phyloP scores from a whole-genome alignment of 1,140 invertebrate species.

The Vollenhovia emeryi region DNA sequence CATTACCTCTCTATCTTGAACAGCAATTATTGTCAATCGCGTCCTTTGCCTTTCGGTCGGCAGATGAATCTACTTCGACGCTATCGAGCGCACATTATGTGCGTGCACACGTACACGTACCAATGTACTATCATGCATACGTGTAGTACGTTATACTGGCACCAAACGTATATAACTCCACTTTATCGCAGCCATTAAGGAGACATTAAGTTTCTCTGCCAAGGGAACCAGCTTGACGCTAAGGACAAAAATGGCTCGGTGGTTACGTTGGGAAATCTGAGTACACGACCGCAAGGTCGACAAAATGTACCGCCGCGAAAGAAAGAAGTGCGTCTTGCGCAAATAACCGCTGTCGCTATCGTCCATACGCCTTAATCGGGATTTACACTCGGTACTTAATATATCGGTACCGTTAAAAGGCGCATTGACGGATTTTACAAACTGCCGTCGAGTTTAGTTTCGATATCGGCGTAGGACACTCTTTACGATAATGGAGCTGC shows the following conservation, averaged over 20 bases:
- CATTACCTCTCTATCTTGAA: conserved; percentile 66
- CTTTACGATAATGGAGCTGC: conserved; percentile 51
- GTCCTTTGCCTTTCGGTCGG: conserved; percentile 41
- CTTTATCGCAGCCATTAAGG: conserved; percentile 76
- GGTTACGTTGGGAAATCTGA: conserved; percentile 59
- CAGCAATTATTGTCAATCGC: conserved; percentile 63
- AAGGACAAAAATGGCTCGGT: conserved; percentile 66
- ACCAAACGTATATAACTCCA: conserved; percentile 65
- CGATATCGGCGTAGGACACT: conserved; percentile 45
- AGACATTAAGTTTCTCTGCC: conserved; percentile 73
- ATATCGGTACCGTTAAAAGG: conserved; percentile 38
- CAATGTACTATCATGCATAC: conserved; percentile 34
- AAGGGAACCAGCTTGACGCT: conserved; percentile 66
- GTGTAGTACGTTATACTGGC: conserved; percentile 52
- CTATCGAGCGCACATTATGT: conserved; percentile 39
- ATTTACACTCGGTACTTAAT: conserved; percentile 37
- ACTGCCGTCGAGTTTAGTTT: conserved; percentile 44
- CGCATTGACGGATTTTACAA: conserved; percentile 52
- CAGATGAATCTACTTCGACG: conserved; percentile 62
- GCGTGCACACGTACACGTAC: conserved; percentile 15
- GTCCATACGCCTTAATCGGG: conserved; percentile 33
- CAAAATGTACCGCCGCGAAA: conserved; percentile 20
- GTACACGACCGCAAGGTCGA: neutral
- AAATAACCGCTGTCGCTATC: conserved; percentile 50
- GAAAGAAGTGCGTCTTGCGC: conserved; percentile 2